Base-by-base conservation (phyloP, 2,888 invertebrate genomes). In the Venusia cambrica region DNA sequence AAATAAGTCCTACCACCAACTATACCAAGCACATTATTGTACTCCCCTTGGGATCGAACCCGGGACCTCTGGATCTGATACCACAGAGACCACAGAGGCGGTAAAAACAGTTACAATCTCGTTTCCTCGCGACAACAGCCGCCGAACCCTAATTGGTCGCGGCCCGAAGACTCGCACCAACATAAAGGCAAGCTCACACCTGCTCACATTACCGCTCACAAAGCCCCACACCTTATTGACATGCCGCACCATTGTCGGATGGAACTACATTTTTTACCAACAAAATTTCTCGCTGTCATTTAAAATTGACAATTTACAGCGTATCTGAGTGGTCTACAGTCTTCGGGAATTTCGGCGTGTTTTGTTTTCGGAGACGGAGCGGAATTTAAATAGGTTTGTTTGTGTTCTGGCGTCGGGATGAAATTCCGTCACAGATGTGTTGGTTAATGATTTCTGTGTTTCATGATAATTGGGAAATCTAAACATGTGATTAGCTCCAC, bases 121-220 rank as follows among this genome's bases (percentile, higher is more conserved):
- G n/a, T 10, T 12, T 2, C 29, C 13, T 10, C 70, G 70, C 74
- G 53, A n/a, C 15, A 47, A 71, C 40, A 60, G 35, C 14, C 44
- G 39, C 69, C 66, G 34, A 39, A 38, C 57, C 45, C 48, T 35
- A 24, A 50, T 53, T 42, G 44, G 51, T 46, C 51, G 53, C 46
- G 41, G 42, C 63, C 68, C 61, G 62, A 71, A 66, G 59, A 56
- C 57, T 59, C 70, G 63, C 62, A 54, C 43, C 47, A 24, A 31
- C 38, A 52, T 42, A 51, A 51, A 59, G 57, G 56, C 52, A 62
- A 61, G 69, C 71, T 50, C 61, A 53, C 80, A 81, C 81, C 79
- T 80, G 81, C 73, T 58, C 57, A 55, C 38, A 48, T 47, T 45
- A 45, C 43, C 37, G 36, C 39, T 19, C 34, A 55, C 51, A 47